Evolutionary conservation across 2,888 invertebrate genomes (phyloP).

Genomic region (Hirtodrosophila alboralis): DNA sequence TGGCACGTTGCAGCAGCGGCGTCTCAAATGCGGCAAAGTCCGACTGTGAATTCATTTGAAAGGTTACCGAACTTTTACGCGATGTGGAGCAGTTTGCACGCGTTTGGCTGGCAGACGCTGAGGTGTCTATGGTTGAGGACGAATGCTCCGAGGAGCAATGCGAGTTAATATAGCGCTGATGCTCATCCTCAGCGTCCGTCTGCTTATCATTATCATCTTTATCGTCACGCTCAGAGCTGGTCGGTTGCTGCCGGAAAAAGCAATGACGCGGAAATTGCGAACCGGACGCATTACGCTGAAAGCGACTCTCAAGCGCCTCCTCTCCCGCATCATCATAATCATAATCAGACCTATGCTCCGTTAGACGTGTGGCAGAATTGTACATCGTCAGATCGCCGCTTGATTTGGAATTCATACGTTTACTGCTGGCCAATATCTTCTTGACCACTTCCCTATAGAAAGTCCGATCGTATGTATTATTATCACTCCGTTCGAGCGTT

Average conservation of each 20-base stretch:
- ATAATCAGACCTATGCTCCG: constrained; percentile 19
- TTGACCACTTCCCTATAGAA: constrained; percentile 81
- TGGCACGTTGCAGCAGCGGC: constrained; percentile 31
- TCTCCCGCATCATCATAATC: constrained; percentile 34
- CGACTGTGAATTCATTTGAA: constrained; percentile 65
- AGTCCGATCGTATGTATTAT: constrained; percentile 83
- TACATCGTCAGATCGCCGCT: constrained; percentile 84
- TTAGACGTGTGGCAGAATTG: constrained; percentile 73
- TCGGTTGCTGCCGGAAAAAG: constrained; percentile 80
- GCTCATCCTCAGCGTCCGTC: constrained; percentile 16
- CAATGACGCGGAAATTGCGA: constrained; percentile 83
- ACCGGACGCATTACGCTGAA: constrained; percentile 82
- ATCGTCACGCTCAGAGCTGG: constrained; percentile 1
- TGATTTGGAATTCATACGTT: constrained; percentile 83
- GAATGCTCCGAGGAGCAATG: constrained; percentile 78
- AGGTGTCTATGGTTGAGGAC: constrained; percentile 56
- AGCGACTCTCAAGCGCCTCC: constrained; percentile 57
- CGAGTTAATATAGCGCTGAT: constrained; percentile 39
- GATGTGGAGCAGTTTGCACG: constrained; percentile 69
- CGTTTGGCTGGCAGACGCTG: constrained; percentile 34
- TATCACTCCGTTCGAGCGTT: constrained; percentile 56
- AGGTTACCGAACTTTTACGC: constrained; percentile 83
- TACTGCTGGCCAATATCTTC: constrained; percentile 80
- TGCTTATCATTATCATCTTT: constrained; percentile 29
- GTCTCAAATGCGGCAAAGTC: constrained; percentile 33